phyloP scores from a whole-genome alignment of 92 coral and sea anemone species.

The Blastomussa wellsi region DNA sequence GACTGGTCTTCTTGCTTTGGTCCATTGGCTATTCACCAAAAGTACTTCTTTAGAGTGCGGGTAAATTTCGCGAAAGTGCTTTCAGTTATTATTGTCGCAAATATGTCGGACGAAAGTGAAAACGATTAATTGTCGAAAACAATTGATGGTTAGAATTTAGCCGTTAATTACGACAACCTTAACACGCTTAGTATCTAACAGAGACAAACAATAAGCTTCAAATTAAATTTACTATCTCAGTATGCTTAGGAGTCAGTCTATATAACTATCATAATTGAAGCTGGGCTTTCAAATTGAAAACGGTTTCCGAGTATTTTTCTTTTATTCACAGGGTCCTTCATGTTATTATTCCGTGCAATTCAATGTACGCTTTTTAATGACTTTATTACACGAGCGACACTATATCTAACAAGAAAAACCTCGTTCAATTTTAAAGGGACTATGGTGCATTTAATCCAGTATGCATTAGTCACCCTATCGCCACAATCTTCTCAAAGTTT shows the following conservation, averaged over 20 bases:
- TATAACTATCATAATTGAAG: not conserved
- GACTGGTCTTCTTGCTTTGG: constrained; percentile 30
- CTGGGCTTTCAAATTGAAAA: not conserved
- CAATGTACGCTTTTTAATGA: no score
- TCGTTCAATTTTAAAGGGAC: no score
- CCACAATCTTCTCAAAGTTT: no score
- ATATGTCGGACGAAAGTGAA: not conserved
- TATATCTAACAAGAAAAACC: no score
- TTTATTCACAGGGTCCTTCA: no score
- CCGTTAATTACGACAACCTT: not conserved
- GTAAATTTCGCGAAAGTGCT: not conserved
- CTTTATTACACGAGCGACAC: no score
- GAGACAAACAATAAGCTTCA: not conserved
- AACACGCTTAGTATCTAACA: not conserved
- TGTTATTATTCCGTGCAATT: no score
- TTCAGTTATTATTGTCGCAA: not conserved
- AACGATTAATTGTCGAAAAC: not conserved
- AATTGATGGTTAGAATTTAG: not conserved
- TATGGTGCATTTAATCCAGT: no score
- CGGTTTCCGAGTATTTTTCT: no score
- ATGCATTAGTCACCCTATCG: no score
- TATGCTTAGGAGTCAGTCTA: not conserved
- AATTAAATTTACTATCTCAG: not conserved
- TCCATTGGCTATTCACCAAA: not conserved
- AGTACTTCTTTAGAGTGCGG: not conserved